Conservation (phyloP, 1,140 invertebrate genomes). For the Ephestia elutella region DNA sequence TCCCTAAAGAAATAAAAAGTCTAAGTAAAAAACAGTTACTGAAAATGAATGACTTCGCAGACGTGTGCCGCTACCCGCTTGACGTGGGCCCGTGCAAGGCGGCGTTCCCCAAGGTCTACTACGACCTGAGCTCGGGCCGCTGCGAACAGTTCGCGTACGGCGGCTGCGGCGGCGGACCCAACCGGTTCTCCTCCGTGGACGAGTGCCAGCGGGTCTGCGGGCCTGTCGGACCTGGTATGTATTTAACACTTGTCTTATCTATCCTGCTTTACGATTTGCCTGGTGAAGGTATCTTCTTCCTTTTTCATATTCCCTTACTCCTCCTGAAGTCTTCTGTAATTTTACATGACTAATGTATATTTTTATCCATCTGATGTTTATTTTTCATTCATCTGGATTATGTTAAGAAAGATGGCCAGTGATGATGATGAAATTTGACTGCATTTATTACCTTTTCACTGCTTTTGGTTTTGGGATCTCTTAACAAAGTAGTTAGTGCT, state of each 20-base stretch:
- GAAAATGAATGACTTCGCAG: conserved; percentile 45
- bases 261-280: no score
- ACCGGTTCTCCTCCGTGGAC: conserved; percentile 73
- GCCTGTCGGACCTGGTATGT: conserved; percentile 35
- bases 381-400: no score
- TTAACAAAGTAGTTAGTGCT: no score
- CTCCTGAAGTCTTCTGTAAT: no score
- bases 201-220: conserved; percentile 52
- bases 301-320: no score
- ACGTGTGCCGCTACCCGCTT: conserved; percentile 77
- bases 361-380: neutral
- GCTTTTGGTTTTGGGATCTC: no score
- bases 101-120: conserved; percentile 81
- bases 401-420: no score
- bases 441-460: no score
- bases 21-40: no score
- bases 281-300: no score
- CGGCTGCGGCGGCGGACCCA: conserved; percentile 89
- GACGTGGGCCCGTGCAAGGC: conserved; percentile 83
- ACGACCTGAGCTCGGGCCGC: conserved; percentile 72
- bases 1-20: no score
- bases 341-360: no score
- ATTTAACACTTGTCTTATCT: neutral
- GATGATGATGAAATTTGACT: neutral
- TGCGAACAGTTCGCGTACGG: conserved; percentile 84